Evolutionary conservation across 1,140 invertebrate species (phyloP).

Genomic region (Danaus plexippus): DNA sequence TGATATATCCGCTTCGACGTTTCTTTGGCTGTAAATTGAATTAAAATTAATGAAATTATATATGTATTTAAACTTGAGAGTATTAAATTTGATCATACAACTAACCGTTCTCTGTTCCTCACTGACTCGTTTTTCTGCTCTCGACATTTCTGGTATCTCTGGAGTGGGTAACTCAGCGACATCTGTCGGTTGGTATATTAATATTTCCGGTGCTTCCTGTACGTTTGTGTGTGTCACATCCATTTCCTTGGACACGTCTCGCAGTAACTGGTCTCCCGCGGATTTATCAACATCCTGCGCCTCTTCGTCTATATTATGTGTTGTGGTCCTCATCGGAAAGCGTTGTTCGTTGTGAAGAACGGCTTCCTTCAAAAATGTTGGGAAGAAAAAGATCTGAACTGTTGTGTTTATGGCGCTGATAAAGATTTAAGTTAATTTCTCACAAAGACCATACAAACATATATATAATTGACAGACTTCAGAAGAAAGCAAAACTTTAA

Average conservation of each 20-base stretch:
- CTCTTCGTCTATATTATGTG: slow-evolving; percentile 32
- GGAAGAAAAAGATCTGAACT: too few relatives aligned
- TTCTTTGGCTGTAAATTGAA: slow-evolving; percentile 33
- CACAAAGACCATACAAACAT: too few relatives aligned
- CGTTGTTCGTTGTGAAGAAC: too few relatives aligned
- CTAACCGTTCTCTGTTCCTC: slow-evolving; percentile 22
- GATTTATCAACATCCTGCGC: slow-evolving; percentile 8
- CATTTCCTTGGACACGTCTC: slow-evolving; percentile 7
- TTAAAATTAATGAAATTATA: too few relatives aligned
- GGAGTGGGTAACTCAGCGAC: slow-evolving; percentile 43
- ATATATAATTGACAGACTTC: too few relatives aligned
- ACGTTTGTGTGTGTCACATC: slow-evolving; percentile 5
- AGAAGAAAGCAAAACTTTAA: too few relatives aligned
- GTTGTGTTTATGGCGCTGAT: too few relatives aligned
- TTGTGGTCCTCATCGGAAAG: slow-evolving; percentile 10
- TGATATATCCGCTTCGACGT: slow-evolving; percentile 25
- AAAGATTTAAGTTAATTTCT: too few relatives aligned
- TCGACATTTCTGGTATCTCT: slow-evolving; percentile 25
- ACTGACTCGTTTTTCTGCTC: slow-evolving; percentile 22
- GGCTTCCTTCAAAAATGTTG: too few relatives aligned
- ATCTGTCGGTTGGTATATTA: slow-evolving; percentile 4
- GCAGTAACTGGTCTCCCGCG: slow-evolving; percentile 11
- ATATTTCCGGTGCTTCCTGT: background rate
- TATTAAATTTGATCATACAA: background rate
- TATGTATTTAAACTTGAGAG: too few relatives aligned